A percentile compares a stretch with the other conserved stretches of the same genome.
These are phyloP conservation scores for Nemotelus nigrinus DNA, from an alignment of 2,888 invertebrate genomes.

Conservation along the genomic window DNA sequence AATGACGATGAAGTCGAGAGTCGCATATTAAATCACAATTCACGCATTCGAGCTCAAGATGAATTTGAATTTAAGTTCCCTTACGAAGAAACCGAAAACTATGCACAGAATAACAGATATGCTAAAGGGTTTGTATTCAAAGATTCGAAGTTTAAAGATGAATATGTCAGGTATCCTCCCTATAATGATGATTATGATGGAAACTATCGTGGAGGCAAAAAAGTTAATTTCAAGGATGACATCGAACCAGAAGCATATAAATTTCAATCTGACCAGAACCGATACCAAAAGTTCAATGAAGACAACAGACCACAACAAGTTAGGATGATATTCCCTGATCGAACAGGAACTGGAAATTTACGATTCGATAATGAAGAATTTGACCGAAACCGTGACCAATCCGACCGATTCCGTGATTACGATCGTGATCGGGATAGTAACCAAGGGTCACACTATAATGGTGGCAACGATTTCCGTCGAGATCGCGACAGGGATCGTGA, in stretches of 20 bases:
- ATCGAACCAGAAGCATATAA: neutral
- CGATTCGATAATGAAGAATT: conserved; percentile 64
- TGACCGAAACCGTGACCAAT: neutral
- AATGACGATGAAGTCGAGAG: conserved; percentile 56
- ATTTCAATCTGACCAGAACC: neutral
- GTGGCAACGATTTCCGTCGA: conserved; percentile 58
- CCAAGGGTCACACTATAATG: conserved; percentile 56
- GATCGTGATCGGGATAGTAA: conserved; percentile 52
- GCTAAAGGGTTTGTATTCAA: too few species aligned
- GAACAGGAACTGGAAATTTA: conserved; percentile 67
- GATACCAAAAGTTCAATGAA: conserved; percentile 15
- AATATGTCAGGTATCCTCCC: neutral
- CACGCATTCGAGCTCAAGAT: neutral
- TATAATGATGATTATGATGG: neutral
- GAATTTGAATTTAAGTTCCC: conserved; percentile 38
- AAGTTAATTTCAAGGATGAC: conserved; percentile 36
- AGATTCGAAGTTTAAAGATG: neutral
- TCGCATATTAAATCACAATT: conserved; percentile 48
- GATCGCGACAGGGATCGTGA: neutral
- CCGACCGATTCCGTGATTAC: neutral
- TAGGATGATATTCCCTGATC: conserved; percentile 67
- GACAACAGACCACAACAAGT: conserved; percentile 53
- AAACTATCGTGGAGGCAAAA: conserved; percentile 3
- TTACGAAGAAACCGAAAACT: conserved; percentile 28
- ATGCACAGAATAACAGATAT: conserved; percentile 11